A percentile compares a stretch with the other conserved stretches of the same genome.
These are phyloP conservation scores for Ailurus styani DNA, from an alignment of 2,113 vertebrate species.

Conservation along the genomic window DNA sequence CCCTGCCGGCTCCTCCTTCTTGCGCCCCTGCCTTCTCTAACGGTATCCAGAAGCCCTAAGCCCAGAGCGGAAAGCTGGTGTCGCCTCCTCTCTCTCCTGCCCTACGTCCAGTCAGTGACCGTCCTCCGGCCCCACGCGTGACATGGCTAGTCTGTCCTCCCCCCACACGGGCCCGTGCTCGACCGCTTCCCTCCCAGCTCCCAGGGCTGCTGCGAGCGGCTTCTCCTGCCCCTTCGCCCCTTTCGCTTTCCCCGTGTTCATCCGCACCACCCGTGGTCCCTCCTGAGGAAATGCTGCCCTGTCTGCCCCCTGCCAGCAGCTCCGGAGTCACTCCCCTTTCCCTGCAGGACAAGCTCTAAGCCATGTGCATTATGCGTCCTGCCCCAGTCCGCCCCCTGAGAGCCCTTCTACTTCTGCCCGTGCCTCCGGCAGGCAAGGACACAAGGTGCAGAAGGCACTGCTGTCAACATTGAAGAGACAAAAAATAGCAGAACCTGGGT, in stretches of 20 bases:
- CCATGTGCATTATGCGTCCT: background rate
- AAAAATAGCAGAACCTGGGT: fast-evolving
- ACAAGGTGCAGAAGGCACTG: background rate
- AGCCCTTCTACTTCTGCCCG: background rate
- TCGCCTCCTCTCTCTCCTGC: background rate
- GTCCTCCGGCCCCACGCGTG: background rate
- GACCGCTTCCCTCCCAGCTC: background rate
- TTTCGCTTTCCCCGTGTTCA: fast-evolving
- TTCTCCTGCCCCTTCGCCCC: too few species aligned
- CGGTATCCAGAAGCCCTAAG: fast-evolving
- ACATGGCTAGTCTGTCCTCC: fast-evolving
- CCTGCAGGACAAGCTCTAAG: fast-evolving
- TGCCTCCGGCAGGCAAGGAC: background rate
- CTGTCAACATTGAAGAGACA: fast-evolving
- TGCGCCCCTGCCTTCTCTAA: background rate
- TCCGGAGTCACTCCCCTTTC: fast-evolving
- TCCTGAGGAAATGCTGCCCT: fast-evolving
- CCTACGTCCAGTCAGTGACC: fast-evolving
- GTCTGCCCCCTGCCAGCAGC: too few species aligned
- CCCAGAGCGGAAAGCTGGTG: background rate
- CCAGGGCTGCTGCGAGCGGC: fast-evolving
- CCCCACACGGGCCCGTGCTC: fast-evolving
- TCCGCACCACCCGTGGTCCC: fast-evolving
- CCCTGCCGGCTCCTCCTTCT: background rate
- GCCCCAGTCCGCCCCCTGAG: background rate